Evolutionary conservation across 2,797 vertebrate species (phyloP).

Genomic region (Poecilia picta): DNA sequence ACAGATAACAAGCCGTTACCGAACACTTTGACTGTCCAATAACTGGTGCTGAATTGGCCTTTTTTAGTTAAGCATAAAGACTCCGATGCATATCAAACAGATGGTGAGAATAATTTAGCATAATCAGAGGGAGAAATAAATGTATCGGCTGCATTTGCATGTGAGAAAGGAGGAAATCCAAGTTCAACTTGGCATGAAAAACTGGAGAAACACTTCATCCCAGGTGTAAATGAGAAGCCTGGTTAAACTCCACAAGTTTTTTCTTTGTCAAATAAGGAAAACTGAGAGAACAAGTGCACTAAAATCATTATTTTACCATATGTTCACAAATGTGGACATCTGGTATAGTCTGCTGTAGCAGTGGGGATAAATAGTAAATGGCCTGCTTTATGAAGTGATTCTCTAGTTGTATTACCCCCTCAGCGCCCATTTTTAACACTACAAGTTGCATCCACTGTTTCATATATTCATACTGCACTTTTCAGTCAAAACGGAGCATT

Average conservation of each 20-base stretch:
- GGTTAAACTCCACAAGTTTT: slow-evolving; percentile 23
- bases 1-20: slow-evolving; percentile 46
- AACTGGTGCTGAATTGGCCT: slow-evolving; percentile 33
- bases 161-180: slow-evolving; percentile 29
- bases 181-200: slow-evolving; percentile 37
- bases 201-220: slow-evolving; percentile 26
- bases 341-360: neutral
- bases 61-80: slow-evolving; percentile 17
- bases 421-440: neutral
- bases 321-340: slow-evolving; percentile 8
- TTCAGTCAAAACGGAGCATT: neutral
- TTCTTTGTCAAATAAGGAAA: slow-evolving; percentile 8
- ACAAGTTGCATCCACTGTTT: neutral
- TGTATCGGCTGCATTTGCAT: slow-evolving; percentile 37
- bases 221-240: slow-evolving; percentile 41
- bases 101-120: slow-evolving; percentile 65
- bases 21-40: slow-evolving; percentile 21
- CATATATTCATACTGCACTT: neutral
- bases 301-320: slow-evolving; percentile 15
- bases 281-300: slow-evolving; percentile 16
- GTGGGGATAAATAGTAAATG: neutral
- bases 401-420: neutral
- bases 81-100: slow-evolving; percentile 40
- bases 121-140: slow-evolving; percentile 41
- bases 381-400: neutral